phyloP scores from a whole-genome alignment of 2,113 vertebrate species.

The Phylloscopus whistleri region DNA sequence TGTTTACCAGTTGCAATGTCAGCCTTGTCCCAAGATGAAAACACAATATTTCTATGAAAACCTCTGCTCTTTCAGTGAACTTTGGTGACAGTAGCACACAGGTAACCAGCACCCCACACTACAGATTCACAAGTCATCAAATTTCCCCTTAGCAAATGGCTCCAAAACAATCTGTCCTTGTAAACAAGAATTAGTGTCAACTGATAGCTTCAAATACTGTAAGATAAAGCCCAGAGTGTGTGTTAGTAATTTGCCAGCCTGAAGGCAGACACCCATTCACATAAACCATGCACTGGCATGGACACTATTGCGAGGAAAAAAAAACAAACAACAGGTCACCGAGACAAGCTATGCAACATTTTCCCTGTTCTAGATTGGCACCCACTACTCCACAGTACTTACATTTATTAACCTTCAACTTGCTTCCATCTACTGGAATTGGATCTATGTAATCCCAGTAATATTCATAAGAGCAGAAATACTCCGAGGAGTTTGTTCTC shows the following conservation, averaged over 20 bases:
- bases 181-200: not conserved
- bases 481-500: conserved; percentile 59
- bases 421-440: conserved; percentile 82
- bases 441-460: conserved; percentile 89
- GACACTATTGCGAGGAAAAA: not conserved
- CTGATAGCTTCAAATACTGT: not conserved
- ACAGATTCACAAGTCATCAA: not conserved
- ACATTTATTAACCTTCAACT: conserved; percentile 87
- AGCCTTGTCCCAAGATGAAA: not conserved
- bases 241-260: not conserved
- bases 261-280: not conserved
- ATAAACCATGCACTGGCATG: not conserved
- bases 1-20: not conserved
- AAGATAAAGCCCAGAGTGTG: not conserved
- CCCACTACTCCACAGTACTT: conserved; percentile 60
- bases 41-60: not conserved
- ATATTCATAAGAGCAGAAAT: conserved; percentile 79
- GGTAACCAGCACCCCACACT: not conserved
- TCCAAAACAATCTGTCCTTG: not conserved
- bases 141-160: not conserved
- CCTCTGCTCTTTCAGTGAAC: not conserved
- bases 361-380: not conserved
- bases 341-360: too few species aligned
- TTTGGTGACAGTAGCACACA: not conserved
- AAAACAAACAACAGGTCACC: not conserved